Evolutionary conservation across 1,140 invertebrate genomes (phyloP).

Genomic region (Halotydeus destructor): DNA sequence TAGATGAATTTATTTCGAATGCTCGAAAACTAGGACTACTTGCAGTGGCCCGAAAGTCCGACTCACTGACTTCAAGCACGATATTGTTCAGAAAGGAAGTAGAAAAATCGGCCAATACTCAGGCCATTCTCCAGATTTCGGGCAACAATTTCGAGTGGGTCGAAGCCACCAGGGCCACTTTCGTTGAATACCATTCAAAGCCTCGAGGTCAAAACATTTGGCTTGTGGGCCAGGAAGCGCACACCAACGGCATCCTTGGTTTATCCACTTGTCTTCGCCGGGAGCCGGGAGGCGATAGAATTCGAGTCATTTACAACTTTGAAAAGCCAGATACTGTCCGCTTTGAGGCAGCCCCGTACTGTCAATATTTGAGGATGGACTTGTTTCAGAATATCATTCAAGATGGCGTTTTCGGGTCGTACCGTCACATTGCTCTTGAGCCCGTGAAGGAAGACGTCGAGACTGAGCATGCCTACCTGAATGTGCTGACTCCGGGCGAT

Average conservation of each 20-base stretch:
- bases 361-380: not conserved
- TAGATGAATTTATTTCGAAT: constrained; percentile 11
- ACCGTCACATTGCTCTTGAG: constrained; percentile 43
- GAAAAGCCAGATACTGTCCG: not conserved
- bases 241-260: constrained; percentile 51
- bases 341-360: not conserved
- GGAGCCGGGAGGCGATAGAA: constrained; percentile 52
- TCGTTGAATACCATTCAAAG: constrained; percentile 29
- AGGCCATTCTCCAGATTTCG: constrained; percentile 24
- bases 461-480: constrained; percentile 14
- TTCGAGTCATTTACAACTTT: constrained; percentile 30
- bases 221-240: constrained; percentile 35
- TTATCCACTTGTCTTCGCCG: constrained; percentile 65
- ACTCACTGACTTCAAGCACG: constrained; percentile 21
- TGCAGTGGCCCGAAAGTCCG: constrained; percentile 21
- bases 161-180: constrained; percentile 29
- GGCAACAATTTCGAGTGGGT: constrained; percentile 43
- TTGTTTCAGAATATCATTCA: constrained; percentile 5
- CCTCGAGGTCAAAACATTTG: constrained; percentile 34
- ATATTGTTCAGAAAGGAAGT: constrained; percentile 20
- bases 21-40: constrained; percentile 13
- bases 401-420: constrained; percentile 35
- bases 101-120: constrained; percentile 15
- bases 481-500: constrained; percentile 15
- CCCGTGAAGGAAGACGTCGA: not conserved